phyloP scores from a whole-genome alignment of 92 coral and sea anemone species.

The Galaxea fascicularis region DNA sequence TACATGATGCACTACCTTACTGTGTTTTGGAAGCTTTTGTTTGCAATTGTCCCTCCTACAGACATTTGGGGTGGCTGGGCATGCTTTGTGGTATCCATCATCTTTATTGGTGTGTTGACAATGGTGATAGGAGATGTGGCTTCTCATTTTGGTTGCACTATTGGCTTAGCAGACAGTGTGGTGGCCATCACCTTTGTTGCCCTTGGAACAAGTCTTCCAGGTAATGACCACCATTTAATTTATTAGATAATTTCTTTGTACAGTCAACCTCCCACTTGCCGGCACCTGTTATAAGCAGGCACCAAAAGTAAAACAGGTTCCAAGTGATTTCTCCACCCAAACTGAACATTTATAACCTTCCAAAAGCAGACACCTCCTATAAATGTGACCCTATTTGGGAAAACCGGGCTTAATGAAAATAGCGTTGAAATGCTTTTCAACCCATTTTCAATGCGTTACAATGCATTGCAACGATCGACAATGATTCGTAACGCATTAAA shows the following conservation, averaged over 20 bases:
- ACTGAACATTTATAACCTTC: too few species aligned
- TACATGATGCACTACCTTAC: conserved; percentile 99
- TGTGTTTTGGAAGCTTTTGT: conserved; percentile 95
- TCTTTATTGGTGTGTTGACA: conserved; percentile 92
- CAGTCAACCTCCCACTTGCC: background rate
- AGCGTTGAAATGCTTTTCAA: too few species aligned
- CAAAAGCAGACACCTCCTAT: too few species aligned
- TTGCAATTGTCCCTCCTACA: conserved; percentile 96
- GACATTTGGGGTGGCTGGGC: conserved; percentile 99
- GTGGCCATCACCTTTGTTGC: conserved; percentile 99
- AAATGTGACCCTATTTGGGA: too few species aligned
- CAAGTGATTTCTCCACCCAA: too few species aligned
- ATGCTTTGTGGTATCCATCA: conserved; percentile 86
- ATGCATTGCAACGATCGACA: too few species aligned
- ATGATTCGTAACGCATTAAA: too few species aligned
- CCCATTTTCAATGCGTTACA: too few species aligned
- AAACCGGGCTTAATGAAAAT: too few species aligned
- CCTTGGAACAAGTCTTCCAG: conserved; percentile 99
- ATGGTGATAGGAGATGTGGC: conserved; percentile 95
- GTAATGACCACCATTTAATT: conserved; percentile 44
- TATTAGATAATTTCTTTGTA: background rate
- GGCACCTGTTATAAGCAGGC: background rate
- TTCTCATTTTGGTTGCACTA: conserved; percentile 97
- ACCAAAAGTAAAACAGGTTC: too few species aligned
- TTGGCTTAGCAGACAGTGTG: conserved; percentile 95